Evolutionary conservation across 2,797 vertebrate genomes (phyloP), one percentile per base, ranked within the genome.

Genomic region (Botia kubotai): DNA sequence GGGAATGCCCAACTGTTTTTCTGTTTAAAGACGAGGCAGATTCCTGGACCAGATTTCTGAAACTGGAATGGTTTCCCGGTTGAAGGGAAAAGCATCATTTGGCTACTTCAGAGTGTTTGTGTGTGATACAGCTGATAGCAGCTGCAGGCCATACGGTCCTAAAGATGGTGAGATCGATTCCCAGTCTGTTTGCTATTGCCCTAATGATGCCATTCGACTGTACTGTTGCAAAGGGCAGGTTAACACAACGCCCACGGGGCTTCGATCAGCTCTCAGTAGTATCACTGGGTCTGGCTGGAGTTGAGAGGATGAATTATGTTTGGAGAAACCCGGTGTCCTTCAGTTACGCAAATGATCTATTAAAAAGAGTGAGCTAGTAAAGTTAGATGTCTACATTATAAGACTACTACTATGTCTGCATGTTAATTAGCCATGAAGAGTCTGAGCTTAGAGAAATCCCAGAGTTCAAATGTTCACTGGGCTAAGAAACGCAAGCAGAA

Each of bases 311-410:
- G 19, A 58, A 57, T 67, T 19, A 76, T 67, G 66, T 73, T 81
- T 77, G 68, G 50, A 71, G 43, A 74, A 70, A 58, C 48, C 73
- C 63, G 52, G 33, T 76, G 72, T 78, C 71, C 72, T 77, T 83
- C 79, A 78, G 84, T 83, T 79, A 84, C 76, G 70, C 65, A 63
- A 57, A 81, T 46, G 10, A 55, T 77, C 52, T 76, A 74, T 75
- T 52, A 83, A 75, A 75, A n/a, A 52, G 23, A 68, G 14, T 0
- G 0, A 71, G 36, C 66, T 75, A 73, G 43, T 36, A 52, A 78
- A 81, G 57, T 73, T 62, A 46, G 58, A 53, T 14, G 77, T 68
- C 65, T 75, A 71, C 21, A 75, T 62, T 83, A 46, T 72, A 79
- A 19, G 21, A 43, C n/a, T 65, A 72, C n/a, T 65, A 72, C 67